phyloP scores from a whole-genome alignment of 2,113 vertebrate species.

The Platysteira castanea region DNA sequence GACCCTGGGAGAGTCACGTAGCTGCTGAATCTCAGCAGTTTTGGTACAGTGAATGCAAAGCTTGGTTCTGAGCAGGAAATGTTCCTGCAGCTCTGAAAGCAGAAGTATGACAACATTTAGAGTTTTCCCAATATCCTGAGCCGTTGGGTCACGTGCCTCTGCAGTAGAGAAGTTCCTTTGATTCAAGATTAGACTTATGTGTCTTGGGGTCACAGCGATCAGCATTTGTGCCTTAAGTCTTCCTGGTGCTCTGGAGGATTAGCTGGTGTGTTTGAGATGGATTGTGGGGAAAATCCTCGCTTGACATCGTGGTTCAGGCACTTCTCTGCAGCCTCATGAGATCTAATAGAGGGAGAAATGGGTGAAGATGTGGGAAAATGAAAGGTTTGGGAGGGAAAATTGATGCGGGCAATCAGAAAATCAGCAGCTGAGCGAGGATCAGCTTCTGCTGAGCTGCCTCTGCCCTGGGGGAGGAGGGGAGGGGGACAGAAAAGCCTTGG shows the following conservation, averaged over 20 bases:
- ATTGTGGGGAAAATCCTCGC: neutral
- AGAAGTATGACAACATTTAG: neutral
- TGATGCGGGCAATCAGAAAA: neutral
- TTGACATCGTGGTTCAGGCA: neutral
- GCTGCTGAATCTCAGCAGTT: accelerated
- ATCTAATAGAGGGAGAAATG: neutral
- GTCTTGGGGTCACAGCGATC: neutral
- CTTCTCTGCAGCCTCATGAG: neutral
- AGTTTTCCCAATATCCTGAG: neutral
- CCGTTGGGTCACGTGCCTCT: neutral
- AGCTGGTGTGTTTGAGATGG: neutral
- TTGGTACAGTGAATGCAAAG: accelerated
- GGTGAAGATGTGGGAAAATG: neutral
- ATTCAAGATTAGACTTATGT: neutral
- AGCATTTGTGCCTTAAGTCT: neutral
- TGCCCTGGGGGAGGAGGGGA: neutral
- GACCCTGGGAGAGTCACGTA: neutral
- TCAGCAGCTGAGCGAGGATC: neutral
- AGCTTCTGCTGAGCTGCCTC: neutral
- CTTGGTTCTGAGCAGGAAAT: neutral
- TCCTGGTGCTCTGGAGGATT: neutral
- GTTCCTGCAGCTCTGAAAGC: neutral
- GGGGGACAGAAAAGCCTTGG: neutral
- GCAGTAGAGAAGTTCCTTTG: neutral
- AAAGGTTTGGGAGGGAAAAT: neutral